Base-by-base conservation (phyloP, 2,113 vertebrate species). In the Sorex fumeus region DNA sequence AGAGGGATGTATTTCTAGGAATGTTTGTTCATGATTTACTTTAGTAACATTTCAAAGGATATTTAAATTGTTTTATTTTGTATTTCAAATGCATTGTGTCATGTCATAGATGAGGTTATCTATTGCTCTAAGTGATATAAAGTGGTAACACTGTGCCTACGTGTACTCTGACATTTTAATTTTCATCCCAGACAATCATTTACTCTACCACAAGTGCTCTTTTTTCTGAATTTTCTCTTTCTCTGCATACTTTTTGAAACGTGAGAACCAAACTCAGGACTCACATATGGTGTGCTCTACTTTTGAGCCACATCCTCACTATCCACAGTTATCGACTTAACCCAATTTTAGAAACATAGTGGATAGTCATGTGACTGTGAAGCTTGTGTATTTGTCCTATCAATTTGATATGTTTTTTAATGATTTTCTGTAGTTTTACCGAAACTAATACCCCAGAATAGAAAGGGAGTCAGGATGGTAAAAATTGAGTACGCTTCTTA, bases 1-100 rank as follows among this genome's bases (percentile, higher is more conserved):
- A 53, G 18, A 66, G 76, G 67, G 8, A 43, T 67, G 6, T 87
- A 72, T 21, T 40, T 84, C 34, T 60, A 45, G 67, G 62, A 84
- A 72, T 81, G 78, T 75, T 72, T 81, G 78, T 75, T 72, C 21
- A 85, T 72, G 19, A 80, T 28, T 82, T 74, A 18, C 32, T 83
- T 78, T 74, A 87, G 78, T 79, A 76, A 45, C 7, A 75, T 87
- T 93, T 57, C 28, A 40, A 84, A 23, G n/a, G 43, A 27, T n/a
- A 28, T 36, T 71, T 77, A 57, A 50, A 87, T 77, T 43, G 50
- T 84, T 88, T 86, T 7, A 19, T 47, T 71, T 67, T 80, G 64
- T 70, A 50, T 11, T 94, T 93, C 43, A 77, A 81, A 8, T 13
- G 18, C 60, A 13, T 60, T 76, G 9, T 74, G 74, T 87, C 6